A percentile compares a stretch with the other conserved stretches of the same genome.
These are phyloP conservation scores for Poeciliopsis turneri DNA, from an alignment of 2,797 vertebrate genomes.

Conservation along the genomic window DNA sequence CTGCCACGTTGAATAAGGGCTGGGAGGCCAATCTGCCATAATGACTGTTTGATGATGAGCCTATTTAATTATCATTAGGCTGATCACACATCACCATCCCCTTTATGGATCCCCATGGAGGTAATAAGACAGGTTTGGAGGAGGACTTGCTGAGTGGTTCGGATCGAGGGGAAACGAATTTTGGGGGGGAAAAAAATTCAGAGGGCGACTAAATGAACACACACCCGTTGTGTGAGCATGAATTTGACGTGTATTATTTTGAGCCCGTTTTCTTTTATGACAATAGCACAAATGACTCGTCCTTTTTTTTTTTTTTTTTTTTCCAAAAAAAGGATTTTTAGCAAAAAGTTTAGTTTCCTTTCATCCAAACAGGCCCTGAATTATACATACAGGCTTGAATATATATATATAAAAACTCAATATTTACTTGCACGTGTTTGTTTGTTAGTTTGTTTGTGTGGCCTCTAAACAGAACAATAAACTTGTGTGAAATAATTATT, in stretches of 20 bases:
- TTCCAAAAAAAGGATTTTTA: background rate
- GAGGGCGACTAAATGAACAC: background rate
- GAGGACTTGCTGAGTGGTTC: background rate
- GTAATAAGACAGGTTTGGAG: slow-evolving; percentile 42
- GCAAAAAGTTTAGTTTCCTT: background rate
- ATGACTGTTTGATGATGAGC: slow-evolving; percentile 66
- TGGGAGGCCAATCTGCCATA: slow-evolving; percentile 50
- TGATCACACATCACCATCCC: slow-evolving; percentile 45
- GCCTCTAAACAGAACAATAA: too few relatives aligned
- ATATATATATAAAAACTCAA: too few relatives aligned
- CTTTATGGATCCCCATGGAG: slow-evolving; percentile 53
- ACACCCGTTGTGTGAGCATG: background rate
- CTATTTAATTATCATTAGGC: slow-evolving; percentile 66
- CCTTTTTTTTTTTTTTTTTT: background rate
- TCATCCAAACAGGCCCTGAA: too few relatives aligned
- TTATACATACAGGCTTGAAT: background rate
- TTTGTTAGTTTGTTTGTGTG: too few relatives aligned
- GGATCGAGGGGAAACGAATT: background rate
- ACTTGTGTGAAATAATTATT: too few relatives aligned
- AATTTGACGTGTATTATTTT: background rate
- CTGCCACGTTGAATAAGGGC: slow-evolving; percentile 49
- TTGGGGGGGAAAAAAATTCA: background rate
- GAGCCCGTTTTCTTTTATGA: background rate
- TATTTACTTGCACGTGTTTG: too few relatives aligned
- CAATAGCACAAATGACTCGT: too few relatives aligned